Conservation (phyloP, 2,888 invertebrate genomes). For the Cantharis nigra region DNA sequence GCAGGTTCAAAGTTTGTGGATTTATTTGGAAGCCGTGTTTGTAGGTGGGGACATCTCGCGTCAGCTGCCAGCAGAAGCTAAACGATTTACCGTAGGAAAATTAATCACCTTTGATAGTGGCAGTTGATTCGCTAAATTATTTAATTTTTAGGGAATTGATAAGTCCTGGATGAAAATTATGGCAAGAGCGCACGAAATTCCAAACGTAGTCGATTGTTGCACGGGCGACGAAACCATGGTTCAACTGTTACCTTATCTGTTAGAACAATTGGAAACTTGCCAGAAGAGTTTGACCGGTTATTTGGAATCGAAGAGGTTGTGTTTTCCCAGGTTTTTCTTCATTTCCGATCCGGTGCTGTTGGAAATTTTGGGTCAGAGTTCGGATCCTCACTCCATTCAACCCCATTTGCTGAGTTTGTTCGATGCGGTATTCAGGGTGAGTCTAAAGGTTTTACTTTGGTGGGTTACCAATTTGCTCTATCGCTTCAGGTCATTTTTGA, state of each 20-base stretch:
- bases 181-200: conserved; percentile 78
- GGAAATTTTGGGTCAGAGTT: conserved; percentile 89
- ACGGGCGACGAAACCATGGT: conserved; percentile 82
- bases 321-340: conserved; percentile 90
- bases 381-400: conserved; percentile 85
- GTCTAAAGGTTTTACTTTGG: neutral
- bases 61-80: conserved; percentile 81
- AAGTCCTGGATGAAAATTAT: conserved; percentile 88
- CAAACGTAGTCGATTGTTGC: conserved; percentile 83
- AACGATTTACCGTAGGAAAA: conserved; percentile 67
- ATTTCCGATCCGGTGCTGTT: conserved; percentile 87
- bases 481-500: conserved; percentile 69
- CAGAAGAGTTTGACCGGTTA: conserved; percentile 87
- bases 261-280: conserved; percentile 86
- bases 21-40: conserved; percentile 89
- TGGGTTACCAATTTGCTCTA: neutral
- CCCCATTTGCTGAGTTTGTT: conserved; percentile 83
- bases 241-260: conserved; percentile 76
- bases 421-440: conserved; percentile 72
- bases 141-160: conserved; percentile 69
- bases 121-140: neutral
- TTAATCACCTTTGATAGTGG: too few relatives aligned
- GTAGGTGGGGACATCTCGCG: conserved; percentile 90
- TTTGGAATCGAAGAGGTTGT: conserved; percentile 76
- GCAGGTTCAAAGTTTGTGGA: conserved; percentile 85